phyloP scores from a whole-genome alignment of 2,113 vertebrate genomes.

The Hystrix brachyura region DNA sequence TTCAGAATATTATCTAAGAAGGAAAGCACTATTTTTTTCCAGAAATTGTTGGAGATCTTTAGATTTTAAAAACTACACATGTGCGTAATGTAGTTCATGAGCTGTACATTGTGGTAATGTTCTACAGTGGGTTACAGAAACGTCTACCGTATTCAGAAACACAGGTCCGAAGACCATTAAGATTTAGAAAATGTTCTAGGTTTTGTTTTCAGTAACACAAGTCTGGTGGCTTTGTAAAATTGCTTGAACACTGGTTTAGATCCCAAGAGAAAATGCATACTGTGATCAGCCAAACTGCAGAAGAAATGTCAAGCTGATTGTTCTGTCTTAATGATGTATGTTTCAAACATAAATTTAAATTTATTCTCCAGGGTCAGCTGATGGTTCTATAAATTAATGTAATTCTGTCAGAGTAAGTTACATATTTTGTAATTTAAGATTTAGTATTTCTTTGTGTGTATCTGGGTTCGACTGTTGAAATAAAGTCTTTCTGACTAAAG shows the following conservation, averaged over 20 bases:
- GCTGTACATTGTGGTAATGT: not conserved
- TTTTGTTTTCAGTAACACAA: slow-evolving; percentile 64
- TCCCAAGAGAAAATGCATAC: not conserved
- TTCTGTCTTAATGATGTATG: not conserved
- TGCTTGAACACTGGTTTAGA: not conserved
- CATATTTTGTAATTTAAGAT: slow-evolving; percentile 27
- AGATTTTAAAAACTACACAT: not conserved
- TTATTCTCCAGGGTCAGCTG: not conserved
- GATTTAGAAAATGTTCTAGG: slow-evolving; percentile 6
- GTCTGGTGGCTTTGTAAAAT: slow-evolving; percentile 4
- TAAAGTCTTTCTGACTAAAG: slow-evolving; percentile 36
- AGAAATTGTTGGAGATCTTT: not conserved
- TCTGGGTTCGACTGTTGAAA: slow-evolving; percentile 21
- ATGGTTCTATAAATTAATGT: not conserved
- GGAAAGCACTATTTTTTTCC: not conserved
- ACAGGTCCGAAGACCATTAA: not conserved
- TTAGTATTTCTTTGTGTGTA: not conserved
- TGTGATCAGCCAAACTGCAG: not conserved
- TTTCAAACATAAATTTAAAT: slow-evolving; percentile 14
- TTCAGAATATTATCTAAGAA: slow-evolving; percentile 48
- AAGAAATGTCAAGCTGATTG: not conserved
- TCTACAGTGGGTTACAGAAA: not conserved
- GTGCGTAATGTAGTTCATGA: not conserved
- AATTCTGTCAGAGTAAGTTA: not conserved
- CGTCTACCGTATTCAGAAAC: not conserved